A percentile compares a stretch with the other conserved stretches of the same genome.
Conservation (phyloP, 1,140 invertebrate genomes). For the Eurytemora carolleeae region DNA sequence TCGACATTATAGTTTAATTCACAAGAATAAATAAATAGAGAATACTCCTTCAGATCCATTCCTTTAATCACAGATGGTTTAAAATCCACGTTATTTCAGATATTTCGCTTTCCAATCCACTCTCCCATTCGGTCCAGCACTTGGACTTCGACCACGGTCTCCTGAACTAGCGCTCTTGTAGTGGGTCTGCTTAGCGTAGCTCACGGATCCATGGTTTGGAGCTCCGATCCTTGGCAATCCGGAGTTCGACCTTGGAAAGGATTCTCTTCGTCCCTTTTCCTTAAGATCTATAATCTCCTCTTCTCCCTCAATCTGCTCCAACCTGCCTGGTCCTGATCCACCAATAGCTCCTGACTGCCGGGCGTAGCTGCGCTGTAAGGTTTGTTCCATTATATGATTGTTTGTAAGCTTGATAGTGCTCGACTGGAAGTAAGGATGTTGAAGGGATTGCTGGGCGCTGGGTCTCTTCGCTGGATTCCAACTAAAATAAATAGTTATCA, state of each 20-base stretch:
- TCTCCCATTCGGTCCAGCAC: constrained; percentile 4
- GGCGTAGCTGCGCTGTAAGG: neutral
- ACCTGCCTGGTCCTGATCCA: neutral
- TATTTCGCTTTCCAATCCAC: constrained; percentile 15
- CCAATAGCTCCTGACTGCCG: constrained; percentile 1
- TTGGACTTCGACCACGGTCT: neutral
- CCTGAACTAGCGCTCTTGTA: neutral
- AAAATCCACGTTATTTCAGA: too few relatives aligned
- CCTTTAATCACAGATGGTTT: too few relatives aligned
- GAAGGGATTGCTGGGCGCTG: constrained; percentile 61
- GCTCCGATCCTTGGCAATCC: neutral
- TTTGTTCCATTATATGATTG: constrained; percentile 2
- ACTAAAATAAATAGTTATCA: neutral
- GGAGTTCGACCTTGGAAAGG: neutral
- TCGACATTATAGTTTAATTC: too few relatives aligned
- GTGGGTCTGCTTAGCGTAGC: neutral
- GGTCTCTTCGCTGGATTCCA: constrained; percentile 71
- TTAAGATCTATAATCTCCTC: neutral
- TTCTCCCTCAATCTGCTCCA: neutral
- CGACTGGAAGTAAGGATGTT: constrained; percentile 28
- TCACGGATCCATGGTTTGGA: neutral
- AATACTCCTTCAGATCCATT: too few relatives aligned
- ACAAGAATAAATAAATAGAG: too few relatives aligned
- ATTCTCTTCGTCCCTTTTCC: neutral
- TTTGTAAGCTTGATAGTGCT: neutral